These are phyloP conservation scores for Saccostrea glomerata DNA, from an alignment of 1,140 invertebrate species.

Conservation along the genomic window DNA sequence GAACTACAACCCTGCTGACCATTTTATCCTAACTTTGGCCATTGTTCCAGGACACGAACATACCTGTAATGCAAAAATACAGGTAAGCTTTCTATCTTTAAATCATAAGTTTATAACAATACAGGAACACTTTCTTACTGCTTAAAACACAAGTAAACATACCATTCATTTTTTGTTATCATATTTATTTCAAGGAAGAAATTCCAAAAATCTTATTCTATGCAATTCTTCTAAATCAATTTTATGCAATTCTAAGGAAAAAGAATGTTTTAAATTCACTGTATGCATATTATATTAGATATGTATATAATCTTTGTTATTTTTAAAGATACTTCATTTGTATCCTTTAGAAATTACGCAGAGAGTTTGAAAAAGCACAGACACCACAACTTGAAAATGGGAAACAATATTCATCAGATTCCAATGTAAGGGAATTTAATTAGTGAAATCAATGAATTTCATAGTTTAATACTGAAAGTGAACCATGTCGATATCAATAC, in stretches of 20 bases:
- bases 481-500: no score
- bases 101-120: neutral
- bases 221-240: no score
- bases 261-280: no score
- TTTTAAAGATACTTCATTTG: neutral
- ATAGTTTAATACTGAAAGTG: no score
- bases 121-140: neutral
- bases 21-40: constrained; percentile 93
- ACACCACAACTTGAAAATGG: neutral
- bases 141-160: neutral
- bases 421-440: neutral
- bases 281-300: no score
- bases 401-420: neutral
- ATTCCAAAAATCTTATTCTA: neutral
- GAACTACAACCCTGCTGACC: constrained; percentile 98
- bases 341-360: neutral
- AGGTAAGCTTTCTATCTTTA: constrained; percentile 52
- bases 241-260: no score
- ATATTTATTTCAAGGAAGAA: neutral
- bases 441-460: neutral
- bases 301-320: no score
- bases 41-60: constrained; percentile 90
- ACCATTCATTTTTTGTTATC: no score
- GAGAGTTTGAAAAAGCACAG: neutral
- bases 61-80: constrained; percentile 76